phyloP scores from a whole-genome alignment of 2,888 invertebrate genomes.

The Cyaniris semiargus region DNA sequence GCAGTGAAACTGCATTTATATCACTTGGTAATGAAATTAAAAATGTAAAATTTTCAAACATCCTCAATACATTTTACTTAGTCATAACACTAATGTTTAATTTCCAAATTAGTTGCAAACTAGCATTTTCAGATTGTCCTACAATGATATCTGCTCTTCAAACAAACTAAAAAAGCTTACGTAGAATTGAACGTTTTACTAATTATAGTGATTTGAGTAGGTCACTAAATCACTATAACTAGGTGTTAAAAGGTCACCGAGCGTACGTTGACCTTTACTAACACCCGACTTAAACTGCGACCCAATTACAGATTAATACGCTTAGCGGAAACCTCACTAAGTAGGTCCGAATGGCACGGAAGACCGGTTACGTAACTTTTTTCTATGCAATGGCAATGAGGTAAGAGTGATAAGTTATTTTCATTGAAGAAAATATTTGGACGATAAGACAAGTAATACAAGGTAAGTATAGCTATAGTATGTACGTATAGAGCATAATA shows the following conservation, averaged over 20 bases:
- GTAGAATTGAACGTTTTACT: background rate
- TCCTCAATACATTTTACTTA: too few relatives aligned
- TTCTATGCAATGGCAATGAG: slow-evolving; percentile 52
- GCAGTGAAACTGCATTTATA: too few relatives aligned
- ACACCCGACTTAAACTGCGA: slow-evolving; percentile 72
- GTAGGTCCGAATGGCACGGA: slow-evolving; percentile 73
- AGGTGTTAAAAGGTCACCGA: slow-evolving; percentile 39
- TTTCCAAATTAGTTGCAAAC: too few relatives aligned
- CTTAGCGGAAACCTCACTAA: slow-evolving; percentile 80
- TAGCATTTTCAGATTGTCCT: too few relatives aligned
- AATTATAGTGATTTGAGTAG: slow-evolving; percentile 19
- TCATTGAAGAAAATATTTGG: too few relatives aligned
- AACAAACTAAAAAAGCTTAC: background rate
- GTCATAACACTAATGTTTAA: too few relatives aligned
- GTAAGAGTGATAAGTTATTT: slow-evolving; percentile 58
- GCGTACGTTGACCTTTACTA: slow-evolving; percentile 70
- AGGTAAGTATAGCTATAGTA: too few relatives aligned
- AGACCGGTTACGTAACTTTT: slow-evolving; percentile 55
- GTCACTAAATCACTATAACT: slow-evolving; percentile 25
- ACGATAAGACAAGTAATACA: too few relatives aligned
- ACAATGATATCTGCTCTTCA: too few relatives aligned
- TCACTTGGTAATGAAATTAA: too few relatives aligned
- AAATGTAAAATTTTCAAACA: too few relatives aligned
- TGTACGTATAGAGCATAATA: too few relatives aligned
- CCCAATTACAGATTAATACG: slow-evolving; percentile 80